Conservation (phyloP, 2,113 vertebrate species). For the Pelecanoides urinatrix region DNA sequence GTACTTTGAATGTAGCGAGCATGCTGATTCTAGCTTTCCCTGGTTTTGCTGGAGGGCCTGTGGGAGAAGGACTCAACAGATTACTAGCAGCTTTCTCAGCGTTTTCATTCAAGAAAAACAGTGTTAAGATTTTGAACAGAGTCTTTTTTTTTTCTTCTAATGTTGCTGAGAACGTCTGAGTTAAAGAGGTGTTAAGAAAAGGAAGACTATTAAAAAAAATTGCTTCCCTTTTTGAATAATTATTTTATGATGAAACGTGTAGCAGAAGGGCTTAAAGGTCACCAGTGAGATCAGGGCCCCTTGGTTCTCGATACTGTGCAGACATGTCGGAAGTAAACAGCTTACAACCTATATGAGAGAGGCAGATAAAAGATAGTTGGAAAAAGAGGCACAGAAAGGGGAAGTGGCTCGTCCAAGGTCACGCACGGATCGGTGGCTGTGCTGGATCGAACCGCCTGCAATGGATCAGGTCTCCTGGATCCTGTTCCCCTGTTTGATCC, state of each 20-base stretch:
- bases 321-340: constrained; percentile 34
- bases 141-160: neutral
- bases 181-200: constrained; percentile 32
- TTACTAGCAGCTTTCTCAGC: neutral
- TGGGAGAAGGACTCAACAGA: neutral
- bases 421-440: neutral
- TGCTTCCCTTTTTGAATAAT: constrained; percentile 3
- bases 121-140: neutral
- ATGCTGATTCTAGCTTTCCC: neutral
- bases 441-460: neutral
- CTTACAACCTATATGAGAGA: constrained; percentile 21
- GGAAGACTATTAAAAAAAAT: neutral
- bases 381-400: constrained; percentile 41
- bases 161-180: neutral
- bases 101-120: neutral
- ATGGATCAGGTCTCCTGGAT: neutral
- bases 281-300: neutral
- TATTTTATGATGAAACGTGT: neutral
- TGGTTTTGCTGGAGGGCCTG: constrained; percentile 30
- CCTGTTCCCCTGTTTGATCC: neutral
- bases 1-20: neutral
- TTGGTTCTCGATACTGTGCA: neutral
- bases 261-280: constrained; percentile 32
- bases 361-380: constrained; percentile 33
- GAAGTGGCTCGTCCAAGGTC: constrained; percentile 6